These are phyloP conservation scores for Rousettus madagascariensis DNA, from an alignment of 2,797 vertebrate genomes.

Conservation along the genomic window DNA sequence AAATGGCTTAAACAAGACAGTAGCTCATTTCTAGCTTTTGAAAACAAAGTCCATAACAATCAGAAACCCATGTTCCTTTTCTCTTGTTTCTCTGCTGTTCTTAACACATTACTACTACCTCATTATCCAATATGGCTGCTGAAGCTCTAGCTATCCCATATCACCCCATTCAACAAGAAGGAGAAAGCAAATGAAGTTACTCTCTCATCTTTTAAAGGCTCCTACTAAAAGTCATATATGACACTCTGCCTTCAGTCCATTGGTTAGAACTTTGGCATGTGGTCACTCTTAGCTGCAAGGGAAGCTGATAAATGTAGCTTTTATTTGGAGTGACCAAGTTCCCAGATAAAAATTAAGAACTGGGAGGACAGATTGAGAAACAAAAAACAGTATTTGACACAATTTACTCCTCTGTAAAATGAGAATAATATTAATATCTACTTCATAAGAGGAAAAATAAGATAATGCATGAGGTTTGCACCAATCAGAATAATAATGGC, in stretches of 20 bases:
- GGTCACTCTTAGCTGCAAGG: not conserved
- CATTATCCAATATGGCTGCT: not conserved
- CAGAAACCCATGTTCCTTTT: not conserved
- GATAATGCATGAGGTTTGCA: not conserved
- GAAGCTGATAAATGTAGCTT: not conserved
- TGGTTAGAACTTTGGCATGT: not conserved
- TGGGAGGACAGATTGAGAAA: not conserved
- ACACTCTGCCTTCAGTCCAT: not conserved
- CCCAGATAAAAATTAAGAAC: not conserved
- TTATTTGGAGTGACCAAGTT: not conserved
- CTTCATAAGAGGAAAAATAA: not conserved
- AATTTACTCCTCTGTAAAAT: conserved; percentile 7
- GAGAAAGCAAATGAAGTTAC: not conserved
- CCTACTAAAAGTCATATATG: not conserved
- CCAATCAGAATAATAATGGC: not conserved
- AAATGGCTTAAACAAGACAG: not conserved
- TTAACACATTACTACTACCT: not conserved
- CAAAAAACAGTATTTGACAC: not conserved
- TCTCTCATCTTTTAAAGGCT: not conserved
- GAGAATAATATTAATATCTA: not conserved
- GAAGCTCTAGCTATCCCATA: not conserved
- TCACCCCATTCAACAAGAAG: not conserved
- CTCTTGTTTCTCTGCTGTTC: not conserved
- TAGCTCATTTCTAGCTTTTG: not conserved
- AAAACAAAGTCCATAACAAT: not conserved